Conservation (phyloP, 2,888 invertebrate genomes). For the Tiliacea aurago region DNA sequence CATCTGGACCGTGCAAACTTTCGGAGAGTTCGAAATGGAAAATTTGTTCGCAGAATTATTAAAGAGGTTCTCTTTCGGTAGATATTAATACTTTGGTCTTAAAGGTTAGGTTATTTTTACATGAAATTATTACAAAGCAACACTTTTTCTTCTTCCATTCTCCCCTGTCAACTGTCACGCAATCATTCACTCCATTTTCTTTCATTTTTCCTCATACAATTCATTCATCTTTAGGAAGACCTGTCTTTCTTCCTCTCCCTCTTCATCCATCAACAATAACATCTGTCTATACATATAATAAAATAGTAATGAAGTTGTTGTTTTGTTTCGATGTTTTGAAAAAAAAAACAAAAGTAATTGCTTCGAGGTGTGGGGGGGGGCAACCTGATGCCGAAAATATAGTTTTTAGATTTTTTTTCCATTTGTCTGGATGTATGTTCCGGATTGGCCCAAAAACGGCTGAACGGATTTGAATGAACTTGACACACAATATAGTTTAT, state of each 20-base stretch:
- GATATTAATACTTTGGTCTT: constrained; percentile 36
- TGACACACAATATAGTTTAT: too few relatives aligned
- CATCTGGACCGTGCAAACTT: constrained; percentile 73
- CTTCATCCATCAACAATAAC: background rate
- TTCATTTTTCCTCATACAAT: background rate
- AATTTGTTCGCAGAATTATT: constrained; percentile 66
- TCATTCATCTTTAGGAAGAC: background rate
- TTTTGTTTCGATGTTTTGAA: too few relatives aligned
- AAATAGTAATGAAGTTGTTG: too few relatives aligned
- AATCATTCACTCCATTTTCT: background rate
- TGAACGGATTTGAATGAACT: too few relatives aligned
- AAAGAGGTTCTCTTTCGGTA: constrained; percentile 44
- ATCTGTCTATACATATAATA: too few relatives aligned
- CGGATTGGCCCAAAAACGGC: too few relatives aligned
- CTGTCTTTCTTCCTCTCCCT: background rate
- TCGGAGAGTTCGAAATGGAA: constrained; percentile 62
- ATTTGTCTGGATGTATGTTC: too few relatives aligned
- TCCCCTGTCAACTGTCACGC: background rate
- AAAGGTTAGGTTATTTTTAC: background rate
- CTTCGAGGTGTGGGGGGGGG: too few relatives aligned
- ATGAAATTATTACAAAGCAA: constrained; percentile 15
- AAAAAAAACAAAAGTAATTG: too few relatives aligned
- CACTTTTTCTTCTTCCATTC: background rate
- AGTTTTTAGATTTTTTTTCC: too few relatives aligned
- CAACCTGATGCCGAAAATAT: too few relatives aligned